Base-by-base conservation (phyloP, 2,888 invertebrate genomes). In the Odontomyia ornata region DNA sequence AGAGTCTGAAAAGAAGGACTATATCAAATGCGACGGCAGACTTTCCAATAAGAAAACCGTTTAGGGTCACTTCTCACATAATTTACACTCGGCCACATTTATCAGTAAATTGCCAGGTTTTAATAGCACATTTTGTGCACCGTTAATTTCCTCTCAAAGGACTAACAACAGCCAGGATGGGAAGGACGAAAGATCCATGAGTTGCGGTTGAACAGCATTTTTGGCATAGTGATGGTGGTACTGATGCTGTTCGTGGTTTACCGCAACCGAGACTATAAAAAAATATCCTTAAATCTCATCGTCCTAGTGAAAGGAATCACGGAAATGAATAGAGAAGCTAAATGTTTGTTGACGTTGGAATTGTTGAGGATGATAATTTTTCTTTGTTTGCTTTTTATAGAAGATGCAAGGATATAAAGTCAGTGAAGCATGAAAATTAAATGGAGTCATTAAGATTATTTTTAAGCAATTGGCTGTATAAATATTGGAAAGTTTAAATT, bases 101-200 rank as follows among this genome's bases (percentile, higher is more conserved):
- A 73, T 73, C 73, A 73, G 73, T 73, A 73, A 73, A 73, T 73
- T 73, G 73, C 73, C 60, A 30, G 30, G 30, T 73, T 73, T 36
- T 73, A 73, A 73, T 73, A 52, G 73, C 47, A 23, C 60, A 73
- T 73, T 57, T 73, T 57, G 73, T 60, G 73, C 73, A 73, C 73
- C 36, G 73, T 73, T 73, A 73, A 73, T 73, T 73, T 73, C 28
- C 13, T 23, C 21, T 57, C 36, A 23, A 11, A 21, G 9, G 36
- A 36, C 5, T 3, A 36, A 36, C 3, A 36, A 36, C 9, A 36
- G n/a, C 36, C 3, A 36, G 9, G 9, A 36, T 36, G 36, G 9
- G 9, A 36, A 36, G 5, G 36, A 36, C 36, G 36, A 36, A 5
- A 9, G 36, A 36, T 3, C 36, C 3, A 36, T 9, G 36, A 36